phyloP scores from a whole-genome alignment of 2,888 invertebrate species.

The Tridacna gigas region DNA sequence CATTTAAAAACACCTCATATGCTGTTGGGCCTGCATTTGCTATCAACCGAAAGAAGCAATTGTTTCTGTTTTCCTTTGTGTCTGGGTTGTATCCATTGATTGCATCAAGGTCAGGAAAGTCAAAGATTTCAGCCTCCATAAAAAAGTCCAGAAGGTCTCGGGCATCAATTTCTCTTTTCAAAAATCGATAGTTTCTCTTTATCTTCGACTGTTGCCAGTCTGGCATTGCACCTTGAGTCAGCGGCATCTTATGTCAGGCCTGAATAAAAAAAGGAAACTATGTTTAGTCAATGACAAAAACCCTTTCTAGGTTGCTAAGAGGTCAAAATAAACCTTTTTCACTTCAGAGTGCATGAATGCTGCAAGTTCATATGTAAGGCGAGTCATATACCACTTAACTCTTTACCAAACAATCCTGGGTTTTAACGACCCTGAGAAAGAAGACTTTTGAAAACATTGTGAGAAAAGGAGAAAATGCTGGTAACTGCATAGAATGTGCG shows the following conservation, averaged over 20 bases:
- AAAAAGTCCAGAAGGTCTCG: conserved; percentile 57
- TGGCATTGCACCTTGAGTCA: conserved; percentile 48
- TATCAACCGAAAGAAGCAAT: conserved; percentile 44
- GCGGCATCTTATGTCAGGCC: conserved; percentile 43
- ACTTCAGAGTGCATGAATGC: too few relatives aligned
- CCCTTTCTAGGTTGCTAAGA: too few relatives aligned
- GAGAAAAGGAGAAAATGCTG: too few relatives aligned
- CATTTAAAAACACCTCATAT: conserved; percentile 55
- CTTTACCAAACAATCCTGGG: too few relatives aligned
- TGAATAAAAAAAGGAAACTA: conserved; percentile 2
- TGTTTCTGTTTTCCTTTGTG: conserved; percentile 55
- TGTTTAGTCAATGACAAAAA: too few relatives aligned
- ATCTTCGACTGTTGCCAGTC: conserved; percentile 54
- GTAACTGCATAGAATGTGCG: too few relatives aligned
- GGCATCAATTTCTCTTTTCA: conserved; percentile 59
- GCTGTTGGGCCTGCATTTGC: conserved; percentile 47
- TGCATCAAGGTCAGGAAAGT: conserved; percentile 48
- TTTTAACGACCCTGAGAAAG: too few relatives aligned
- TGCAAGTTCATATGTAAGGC: too few relatives aligned
- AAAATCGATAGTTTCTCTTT: conserved; percentile 34
- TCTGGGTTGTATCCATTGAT: conserved; percentile 61
- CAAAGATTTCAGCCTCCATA: conserved; percentile 56
- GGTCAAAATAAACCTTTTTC: too few relatives aligned
- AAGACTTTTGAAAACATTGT: too few relatives aligned
- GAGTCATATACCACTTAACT: too few relatives aligned